phyloP scores from a whole-genome alignment of 2,888 invertebrate genomes.

The Julus scandinavius region DNA sequence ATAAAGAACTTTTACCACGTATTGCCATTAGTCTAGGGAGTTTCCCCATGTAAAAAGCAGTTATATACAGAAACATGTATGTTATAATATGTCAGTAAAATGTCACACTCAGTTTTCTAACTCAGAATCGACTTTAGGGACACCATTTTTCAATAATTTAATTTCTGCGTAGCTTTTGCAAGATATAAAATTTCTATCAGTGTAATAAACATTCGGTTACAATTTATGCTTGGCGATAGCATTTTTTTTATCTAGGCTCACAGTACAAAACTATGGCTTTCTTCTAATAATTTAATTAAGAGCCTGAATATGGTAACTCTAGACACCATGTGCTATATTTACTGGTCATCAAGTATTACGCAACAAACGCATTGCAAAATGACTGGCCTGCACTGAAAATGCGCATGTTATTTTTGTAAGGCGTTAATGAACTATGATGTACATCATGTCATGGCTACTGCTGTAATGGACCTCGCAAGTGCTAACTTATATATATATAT shows the following conservation, averaged over 20 bases:
- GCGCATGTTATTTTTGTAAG: not conserved
- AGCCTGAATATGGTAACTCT: not conserved
- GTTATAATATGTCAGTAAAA: too few species aligned
- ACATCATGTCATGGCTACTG: not conserved
- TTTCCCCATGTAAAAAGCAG: too few species aligned
- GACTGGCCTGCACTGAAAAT: not conserved
- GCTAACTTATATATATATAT: not conserved
- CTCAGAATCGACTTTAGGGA: not conserved
- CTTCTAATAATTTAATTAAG: conserved; percentile 29
- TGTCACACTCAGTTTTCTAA: too few species aligned
- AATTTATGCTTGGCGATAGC: not conserved
- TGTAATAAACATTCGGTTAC: not conserved
- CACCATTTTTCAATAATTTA: not conserved
- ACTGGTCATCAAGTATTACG: not conserved
- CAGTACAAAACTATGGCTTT: conserved; percentile 11
- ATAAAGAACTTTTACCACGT: too few species aligned
- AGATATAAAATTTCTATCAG: not conserved
- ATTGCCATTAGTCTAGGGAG: too few species aligned
- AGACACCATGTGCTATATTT: conserved; percentile 27
- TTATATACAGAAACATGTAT: too few species aligned
- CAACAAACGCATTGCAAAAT: conserved; percentile 1
- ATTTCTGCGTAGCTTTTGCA: not conserved
- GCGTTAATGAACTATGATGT: not conserved
- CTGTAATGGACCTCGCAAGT: not conserved
- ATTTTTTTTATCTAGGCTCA: not conserved